These are phyloP conservation scores for Willowsia nigromaculata DNA, from an alignment of 2,888 invertebrate species.

Conservation along the genomic window DNA sequence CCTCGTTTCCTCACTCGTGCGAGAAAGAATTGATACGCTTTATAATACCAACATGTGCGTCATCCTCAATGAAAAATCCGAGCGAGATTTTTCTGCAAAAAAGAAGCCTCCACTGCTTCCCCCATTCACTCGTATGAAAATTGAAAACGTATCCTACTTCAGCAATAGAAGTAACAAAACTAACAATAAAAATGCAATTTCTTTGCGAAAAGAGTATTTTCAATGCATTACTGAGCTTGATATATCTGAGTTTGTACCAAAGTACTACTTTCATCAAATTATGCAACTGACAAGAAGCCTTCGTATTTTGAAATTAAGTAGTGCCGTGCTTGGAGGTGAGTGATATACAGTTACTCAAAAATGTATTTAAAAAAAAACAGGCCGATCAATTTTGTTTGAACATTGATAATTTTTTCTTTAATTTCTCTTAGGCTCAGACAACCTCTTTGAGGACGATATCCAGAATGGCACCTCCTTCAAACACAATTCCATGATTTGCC, in stretches of 20 bases:
- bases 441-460: background rate
- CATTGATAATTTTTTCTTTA: background rate
- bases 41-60: background rate
- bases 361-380: background rate
- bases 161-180: background rate
- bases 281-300: slow-evolving; percentile 4
- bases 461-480: background rate
- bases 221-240: background rate
- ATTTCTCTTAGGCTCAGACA: background rate
- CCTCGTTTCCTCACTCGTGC: slow-evolving; percentile 28
- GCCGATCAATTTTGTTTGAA: background rate
- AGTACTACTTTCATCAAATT: slow-evolving; percentile 16
- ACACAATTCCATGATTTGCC: background rate
- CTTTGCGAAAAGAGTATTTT: slow-evolving; percentile 36
- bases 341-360: background rate
- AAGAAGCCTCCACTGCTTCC: slow-evolving; percentile 26
- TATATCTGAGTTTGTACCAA: slow-evolving; percentile 3
- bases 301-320: slow-evolving; percentile 20
- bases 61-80: slow-evolving; percentile 21
- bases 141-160: background rate
- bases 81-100: background rate
- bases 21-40: slow-evolving; percentile 45
- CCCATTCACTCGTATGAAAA: slow-evolving; percentile 21
- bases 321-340: slow-evolving; percentile 49
- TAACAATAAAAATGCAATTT: background rate